Percentiles rank a stretch among this genome's conserved stretches.
Evolutionary conservation across 1,140 invertebrate genomes (phyloP).

Genomic region (Zelostemma sp.): DNA sequence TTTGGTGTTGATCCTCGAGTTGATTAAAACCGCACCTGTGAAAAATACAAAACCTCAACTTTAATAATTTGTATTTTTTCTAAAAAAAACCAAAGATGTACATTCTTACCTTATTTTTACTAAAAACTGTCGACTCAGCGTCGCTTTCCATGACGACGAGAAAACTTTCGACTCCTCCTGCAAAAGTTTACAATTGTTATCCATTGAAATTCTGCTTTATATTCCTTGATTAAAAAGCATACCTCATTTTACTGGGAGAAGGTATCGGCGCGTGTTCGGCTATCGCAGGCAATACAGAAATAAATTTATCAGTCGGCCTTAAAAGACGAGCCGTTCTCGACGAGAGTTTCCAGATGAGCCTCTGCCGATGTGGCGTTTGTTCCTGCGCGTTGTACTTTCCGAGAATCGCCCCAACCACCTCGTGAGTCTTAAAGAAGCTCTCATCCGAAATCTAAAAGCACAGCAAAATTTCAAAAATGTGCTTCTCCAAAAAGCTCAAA

Average conservation of each 20-base stretch:
- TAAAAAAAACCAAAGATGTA: no score
- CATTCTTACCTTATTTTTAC: no score
- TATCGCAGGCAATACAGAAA: conserved; percentile 79
- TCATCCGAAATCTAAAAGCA: conserved; percentile 75
- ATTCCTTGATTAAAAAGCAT: no score
- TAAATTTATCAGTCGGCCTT: conserved; percentile 81
- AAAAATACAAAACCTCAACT: no score
- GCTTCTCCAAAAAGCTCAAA: conserved; percentile 1
- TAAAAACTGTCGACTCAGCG: conserved; percentile 50
- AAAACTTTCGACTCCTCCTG: conserved; percentile 62
- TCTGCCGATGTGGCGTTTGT: conserved; percentile 78
- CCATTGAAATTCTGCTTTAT: no score
- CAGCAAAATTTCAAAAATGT: conserved; percentile 13
- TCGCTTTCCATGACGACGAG: conserved; percentile 62
- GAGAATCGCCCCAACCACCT: conserved; percentile 74
- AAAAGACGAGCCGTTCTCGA: conserved; percentile 77
- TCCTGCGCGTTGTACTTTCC: conserved; percentile 79
- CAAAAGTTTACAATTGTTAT: conserved; percentile 35
- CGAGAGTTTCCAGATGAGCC: conserved; percentile 79
- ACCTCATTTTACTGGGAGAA: conserved; percentile 72
- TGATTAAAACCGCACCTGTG: no score
- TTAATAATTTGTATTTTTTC: no score
- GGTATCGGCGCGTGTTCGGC: conserved; percentile 75
- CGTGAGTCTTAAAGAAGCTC: conserved; percentile 74
- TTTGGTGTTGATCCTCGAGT: no score